These are phyloP conservation scores for Diadromus collaris DNA, from an alignment of 2,888 invertebrate species.

Conservation along the genomic window DNA sequence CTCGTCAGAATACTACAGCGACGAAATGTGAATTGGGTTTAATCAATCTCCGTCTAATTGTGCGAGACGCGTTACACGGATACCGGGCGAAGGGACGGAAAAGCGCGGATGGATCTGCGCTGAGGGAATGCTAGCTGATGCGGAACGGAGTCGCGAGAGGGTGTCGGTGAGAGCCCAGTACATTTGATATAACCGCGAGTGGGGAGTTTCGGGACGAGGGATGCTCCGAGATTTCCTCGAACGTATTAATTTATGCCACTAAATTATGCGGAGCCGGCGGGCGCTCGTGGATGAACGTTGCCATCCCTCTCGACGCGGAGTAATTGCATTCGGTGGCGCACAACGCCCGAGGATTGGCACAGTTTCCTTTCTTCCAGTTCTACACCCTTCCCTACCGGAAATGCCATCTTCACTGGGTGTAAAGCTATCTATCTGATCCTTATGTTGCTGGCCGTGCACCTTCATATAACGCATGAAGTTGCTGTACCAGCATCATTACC, in stretches of 20 bases:
- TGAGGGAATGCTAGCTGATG: neutral
- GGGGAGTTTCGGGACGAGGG: slow-evolving; percentile 51
- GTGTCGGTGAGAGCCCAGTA: slow-evolving; percentile 1
- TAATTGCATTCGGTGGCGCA: slow-evolving; percentile 54
- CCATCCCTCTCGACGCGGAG: slow-evolving; percentile 57
- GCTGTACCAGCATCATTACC: neutral
- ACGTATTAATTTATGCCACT: slow-evolving; percentile 78
- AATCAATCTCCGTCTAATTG: slow-evolving; percentile 79
- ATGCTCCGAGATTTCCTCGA: slow-evolving; percentile 73
- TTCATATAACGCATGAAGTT: neutral
- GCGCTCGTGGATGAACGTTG: slow-evolving; percentile 71
- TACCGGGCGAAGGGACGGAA: slow-evolving; percentile 28
- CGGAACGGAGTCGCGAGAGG: neutral
- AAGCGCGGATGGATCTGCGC: slow-evolving; percentile 16
- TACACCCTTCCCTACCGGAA: neutral
- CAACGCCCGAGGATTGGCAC: slow-evolving; percentile 12
- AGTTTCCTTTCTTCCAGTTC: slow-evolving; percentile 15
- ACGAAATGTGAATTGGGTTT: slow-evolving; percentile 77
- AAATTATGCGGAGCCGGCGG: slow-evolving; percentile 73
- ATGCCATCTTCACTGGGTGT: slow-evolving; percentile 6
- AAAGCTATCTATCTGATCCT: slow-evolving; percentile 8
- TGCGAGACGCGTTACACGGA: slow-evolving; percentile 68
- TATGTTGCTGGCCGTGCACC: neutral
- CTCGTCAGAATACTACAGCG: slow-evolving; percentile 54
- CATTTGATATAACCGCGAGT: slow-evolving; percentile 3